Conservation (phyloP, 2,888 invertebrate genomes). For the Drosophila mercatorum region DNA sequence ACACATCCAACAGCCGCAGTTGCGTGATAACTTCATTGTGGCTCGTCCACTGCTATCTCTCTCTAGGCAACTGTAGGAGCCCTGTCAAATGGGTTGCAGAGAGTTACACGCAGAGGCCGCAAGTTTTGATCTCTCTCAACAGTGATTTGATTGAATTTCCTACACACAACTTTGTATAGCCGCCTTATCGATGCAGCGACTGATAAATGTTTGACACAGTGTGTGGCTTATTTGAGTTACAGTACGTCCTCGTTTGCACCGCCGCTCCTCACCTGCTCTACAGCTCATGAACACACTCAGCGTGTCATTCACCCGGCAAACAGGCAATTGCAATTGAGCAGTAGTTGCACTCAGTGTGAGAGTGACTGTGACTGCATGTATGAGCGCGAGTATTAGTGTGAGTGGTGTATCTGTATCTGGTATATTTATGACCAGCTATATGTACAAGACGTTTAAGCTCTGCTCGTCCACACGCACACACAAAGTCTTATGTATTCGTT, state of each 20-base stretch:
- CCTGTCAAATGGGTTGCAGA: too few relatives aligned
- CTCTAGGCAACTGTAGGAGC: neutral
- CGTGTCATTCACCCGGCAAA: constrained; percentile 58
- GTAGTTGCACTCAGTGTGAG: constrained; percentile 15
- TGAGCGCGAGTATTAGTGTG: constrained; percentile 14
- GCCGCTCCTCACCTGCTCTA: constrained; percentile 6
- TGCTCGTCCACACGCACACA: constrained; percentile 48
- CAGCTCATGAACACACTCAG: constrained; percentile 35
- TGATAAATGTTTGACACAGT: constrained; percentile 78
- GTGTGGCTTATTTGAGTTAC: constrained; percentile 67
- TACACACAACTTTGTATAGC: constrained; percentile 58
- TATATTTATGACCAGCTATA: constrained; percentile 59
- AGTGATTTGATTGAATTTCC: too few relatives aligned
- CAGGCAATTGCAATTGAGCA: constrained; percentile 54
- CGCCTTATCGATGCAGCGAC: constrained; percentile 68
- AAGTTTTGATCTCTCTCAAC: too few relatives aligned
- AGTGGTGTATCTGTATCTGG: constrained; percentile 54
- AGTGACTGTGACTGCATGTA: neutral
- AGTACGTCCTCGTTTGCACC: constrained; percentile 33
- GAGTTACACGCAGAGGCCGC: too few relatives aligned
- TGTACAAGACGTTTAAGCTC: constrained; percentile 47
- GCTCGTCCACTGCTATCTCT: constrained; percentile 20
- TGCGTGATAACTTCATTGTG: constrained; percentile 67
- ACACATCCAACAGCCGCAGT: constrained; percentile 9
- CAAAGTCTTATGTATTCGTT: neutral